phyloP scores from a whole-genome alignment of 2,113 vertebrate species.

The Rousettus leschenaultii region DNA sequence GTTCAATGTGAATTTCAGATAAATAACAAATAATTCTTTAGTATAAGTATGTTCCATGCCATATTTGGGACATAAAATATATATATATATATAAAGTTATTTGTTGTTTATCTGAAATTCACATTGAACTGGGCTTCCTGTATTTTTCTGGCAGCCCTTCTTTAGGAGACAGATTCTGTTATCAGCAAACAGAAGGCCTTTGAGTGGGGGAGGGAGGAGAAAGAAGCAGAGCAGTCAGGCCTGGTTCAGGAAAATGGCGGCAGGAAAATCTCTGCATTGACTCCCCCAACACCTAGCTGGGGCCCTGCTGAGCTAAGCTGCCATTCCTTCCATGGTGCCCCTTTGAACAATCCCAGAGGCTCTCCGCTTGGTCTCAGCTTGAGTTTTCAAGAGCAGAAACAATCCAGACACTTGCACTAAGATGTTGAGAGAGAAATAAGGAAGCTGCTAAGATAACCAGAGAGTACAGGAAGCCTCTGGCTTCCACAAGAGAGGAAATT shows the following conservation, averaged over 20 bases:
- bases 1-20: neutral
- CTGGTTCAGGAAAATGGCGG: neutral
- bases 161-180: neutral
- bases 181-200: neutral
- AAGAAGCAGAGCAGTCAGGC: neutral
- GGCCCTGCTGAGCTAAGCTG: neutral
- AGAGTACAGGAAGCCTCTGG: neutral
- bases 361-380: neutral
- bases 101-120: neutral
- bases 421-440: neutral
- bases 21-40: neutral
- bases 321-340: neutral
- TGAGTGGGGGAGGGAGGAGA: neutral
- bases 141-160: neutral
- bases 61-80: neutral
- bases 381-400: neutral
- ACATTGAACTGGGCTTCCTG: neutral
- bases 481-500: neutral
- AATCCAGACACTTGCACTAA: neutral
- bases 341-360: neutral
- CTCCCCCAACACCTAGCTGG: neutral
- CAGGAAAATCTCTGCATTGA: neutral
- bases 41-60: neutral
- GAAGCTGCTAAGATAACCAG: slow-evolving; percentile 6
- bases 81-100: neutral